Conservation (phyloP, 2,888 invertebrate species). For the Nomada ferruginata region DNA sequence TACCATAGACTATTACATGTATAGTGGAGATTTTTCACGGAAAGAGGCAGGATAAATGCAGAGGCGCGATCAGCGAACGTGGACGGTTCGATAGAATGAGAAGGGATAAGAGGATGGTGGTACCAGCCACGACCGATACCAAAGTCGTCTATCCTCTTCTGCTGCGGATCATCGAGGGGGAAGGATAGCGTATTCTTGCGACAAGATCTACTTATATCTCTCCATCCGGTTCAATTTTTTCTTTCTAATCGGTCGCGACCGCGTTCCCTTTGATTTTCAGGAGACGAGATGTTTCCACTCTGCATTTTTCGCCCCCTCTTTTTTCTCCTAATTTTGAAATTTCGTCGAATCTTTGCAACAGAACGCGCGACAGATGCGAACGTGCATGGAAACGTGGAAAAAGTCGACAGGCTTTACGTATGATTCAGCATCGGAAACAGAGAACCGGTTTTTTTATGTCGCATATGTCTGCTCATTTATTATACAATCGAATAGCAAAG, state of each 20-base stretch:
- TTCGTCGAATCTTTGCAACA: too few species aligned
- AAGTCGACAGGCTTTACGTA: conserved; percentile 65
- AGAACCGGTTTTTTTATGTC: conserved; percentile 71
- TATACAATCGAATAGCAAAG: conserved; percentile 66
- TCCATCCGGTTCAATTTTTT: conserved; percentile 6
- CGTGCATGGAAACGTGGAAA: conserved; percentile 23
- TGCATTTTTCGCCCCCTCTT: conserved; percentile 33
- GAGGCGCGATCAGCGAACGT: conserved; percentile 57
- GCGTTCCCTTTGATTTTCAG: conserved; percentile 29
- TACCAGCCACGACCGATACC: conserved; percentile 82
- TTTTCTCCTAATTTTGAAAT: not conserved
- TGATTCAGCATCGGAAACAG: conserved; percentile 65
- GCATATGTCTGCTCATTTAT: conserved; percentile 58
- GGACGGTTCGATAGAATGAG: conserved; percentile 70
- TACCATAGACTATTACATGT: not conserved
- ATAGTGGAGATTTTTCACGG: not conserved
- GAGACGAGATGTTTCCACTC: not conserved
- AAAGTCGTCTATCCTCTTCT: conserved; percentile 63
- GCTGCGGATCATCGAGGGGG: conserved; percentile 41
- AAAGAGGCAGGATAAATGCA: conserved; percentile 19
- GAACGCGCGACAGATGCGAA: conserved; percentile 22
- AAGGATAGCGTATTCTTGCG: conserved; percentile 46
- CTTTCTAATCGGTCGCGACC: conserved; percentile 35
- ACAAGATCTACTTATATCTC: conserved; percentile 41
- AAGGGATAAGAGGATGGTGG: conserved; percentile 82